Evolutionary conservation across 2,797 vertebrate genomes (phyloP), one percentile per base, ranked within the genome.

Genomic region (Halcyon smyrnensis): DNA sequence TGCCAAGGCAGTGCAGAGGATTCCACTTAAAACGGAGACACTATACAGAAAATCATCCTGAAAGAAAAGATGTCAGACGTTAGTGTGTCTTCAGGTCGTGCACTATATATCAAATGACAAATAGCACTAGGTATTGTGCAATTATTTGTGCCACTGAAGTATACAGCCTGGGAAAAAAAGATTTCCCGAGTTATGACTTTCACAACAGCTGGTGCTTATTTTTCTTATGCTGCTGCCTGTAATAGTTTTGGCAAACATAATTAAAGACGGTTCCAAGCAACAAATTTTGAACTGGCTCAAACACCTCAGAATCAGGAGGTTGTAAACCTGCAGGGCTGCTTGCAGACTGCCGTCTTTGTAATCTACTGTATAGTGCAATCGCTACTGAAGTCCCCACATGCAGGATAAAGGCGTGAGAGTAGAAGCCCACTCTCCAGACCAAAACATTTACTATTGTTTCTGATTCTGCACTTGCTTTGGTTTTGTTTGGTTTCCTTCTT

Each of bases 21-120:
- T 98, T 87, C 99, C 99, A 77, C 99, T 99, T 97, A 99, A 97
- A 97, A 99, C 98, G 74, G 99, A 99, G 89, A 99, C 99, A 16
- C 99, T 99, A 91, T 98, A 99, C 92, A 99, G 98, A 97, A 99
- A 99, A 96, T 99, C 98, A 77, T 99, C 99, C 99, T 99, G 95
- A 60, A 84, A 96, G 34, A 95, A 70, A 97, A 92, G 89, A 89
- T 28, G 24, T 32, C 71, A 90, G 78, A 68, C 82, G 74, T 97
- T 90, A 97, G 39, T 54, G 48, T 8, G 28, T 84, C 28, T 41
- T 64, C 79, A 78, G 77, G 56, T 30, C 11, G 1, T 50, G 43
- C 13, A 10, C n/a, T 56, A 43, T 25, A 70, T 21, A 65, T 48
- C 63, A 68, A 56, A 78, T 63, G 53, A 46, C 28, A 90, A 87